Conservation (phyloP, 1,140 invertebrate genomes). For the Tetramorium parvispinum region DNA sequence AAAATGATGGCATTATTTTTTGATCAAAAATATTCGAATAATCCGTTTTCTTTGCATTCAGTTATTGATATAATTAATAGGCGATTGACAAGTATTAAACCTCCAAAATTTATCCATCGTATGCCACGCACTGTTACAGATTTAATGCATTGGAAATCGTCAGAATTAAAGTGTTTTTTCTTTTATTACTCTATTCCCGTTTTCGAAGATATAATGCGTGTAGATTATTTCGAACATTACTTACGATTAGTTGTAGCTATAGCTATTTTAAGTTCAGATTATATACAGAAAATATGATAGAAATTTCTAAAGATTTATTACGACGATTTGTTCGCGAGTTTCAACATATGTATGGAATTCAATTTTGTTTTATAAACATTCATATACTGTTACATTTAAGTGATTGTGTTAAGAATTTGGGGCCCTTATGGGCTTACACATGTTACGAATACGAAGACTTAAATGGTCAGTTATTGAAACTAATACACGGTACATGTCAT, state of each 20-base stretch:
- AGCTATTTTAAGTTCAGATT: background rate
- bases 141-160: background rate
- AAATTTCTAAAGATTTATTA: background rate
- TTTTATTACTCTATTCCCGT: background rate
- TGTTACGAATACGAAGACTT: background rate
- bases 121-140: conserved; percentile 5
- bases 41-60: background rate
- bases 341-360: background rate
- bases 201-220: background rate
- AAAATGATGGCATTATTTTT: background rate
- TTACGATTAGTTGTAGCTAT: background rate
- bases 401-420: background rate
- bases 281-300: background rate
- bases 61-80: conserved; percentile 1
- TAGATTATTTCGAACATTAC: background rate
- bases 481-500: background rate
- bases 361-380: conserved; percentile 18
- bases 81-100: background rate
- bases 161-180: conserved; percentile 8
- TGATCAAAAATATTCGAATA: background rate
- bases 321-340: background rate
- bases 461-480: background rate
- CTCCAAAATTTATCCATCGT: background rate
- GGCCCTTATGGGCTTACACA: background rate
- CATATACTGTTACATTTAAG: background rate